These are phyloP conservation scores for Calcarius lapponicus DNA, from an alignment of 2,797 vertebrate species.

Conservation along the genomic window DNA sequence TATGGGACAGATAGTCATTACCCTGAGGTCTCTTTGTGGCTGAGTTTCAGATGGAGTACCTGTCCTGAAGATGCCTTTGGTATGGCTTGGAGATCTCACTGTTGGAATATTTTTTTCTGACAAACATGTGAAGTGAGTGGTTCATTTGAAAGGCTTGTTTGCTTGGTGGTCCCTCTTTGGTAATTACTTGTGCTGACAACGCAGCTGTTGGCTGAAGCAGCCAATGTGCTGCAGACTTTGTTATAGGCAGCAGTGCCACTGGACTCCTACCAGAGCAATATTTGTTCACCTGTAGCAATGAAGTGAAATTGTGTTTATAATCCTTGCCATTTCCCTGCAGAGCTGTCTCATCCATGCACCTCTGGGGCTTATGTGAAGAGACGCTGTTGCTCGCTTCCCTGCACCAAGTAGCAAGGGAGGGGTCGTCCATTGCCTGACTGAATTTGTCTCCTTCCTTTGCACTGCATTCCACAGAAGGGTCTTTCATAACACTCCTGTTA, in stretches of 20 bases:
- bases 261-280: not conserved
- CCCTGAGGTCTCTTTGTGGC: rapidly evolving
- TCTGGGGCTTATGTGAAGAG: not conserved
- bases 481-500: not conserved
- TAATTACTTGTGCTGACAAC: conserved; percentile 24
- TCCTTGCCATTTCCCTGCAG: conserved; percentile 6
- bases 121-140: not conserved
- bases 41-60: not conserved
- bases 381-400: not conserved
- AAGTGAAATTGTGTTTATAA: conserved; percentile 6
- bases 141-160: not conserved
- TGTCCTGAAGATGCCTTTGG: not conserved
- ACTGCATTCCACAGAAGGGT: not conserved
- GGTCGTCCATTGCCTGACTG: not conserved
- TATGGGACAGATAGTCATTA: not conserved
- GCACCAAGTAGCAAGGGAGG: not conserved
- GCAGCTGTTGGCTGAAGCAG: not conserved
- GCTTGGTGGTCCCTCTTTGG: not conserved
- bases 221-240: not conserved
- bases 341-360: not conserved
- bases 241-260: not conserved
- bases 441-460: not conserved
- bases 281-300: conserved; percentile 37
- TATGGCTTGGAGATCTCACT: not conserved
- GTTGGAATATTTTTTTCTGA: not conserved